Evolutionary conservation across 2,888 invertebrate species (phyloP), one percentile per base, ranked within the genome.

Genomic region (Kuschelorhynchus macadamiae): DNA sequence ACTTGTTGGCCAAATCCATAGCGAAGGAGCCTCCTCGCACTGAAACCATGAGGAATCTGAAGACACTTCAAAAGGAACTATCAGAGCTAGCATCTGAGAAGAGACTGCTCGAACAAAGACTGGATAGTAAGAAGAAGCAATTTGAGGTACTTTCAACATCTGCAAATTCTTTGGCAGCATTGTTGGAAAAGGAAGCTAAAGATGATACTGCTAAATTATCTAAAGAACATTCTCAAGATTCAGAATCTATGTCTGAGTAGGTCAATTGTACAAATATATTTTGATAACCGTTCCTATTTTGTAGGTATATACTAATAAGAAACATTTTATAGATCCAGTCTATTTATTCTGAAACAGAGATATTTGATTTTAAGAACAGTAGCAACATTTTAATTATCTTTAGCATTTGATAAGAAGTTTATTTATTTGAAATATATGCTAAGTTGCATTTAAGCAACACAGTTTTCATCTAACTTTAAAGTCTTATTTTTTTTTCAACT

Each of bases 1-100:
- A 97, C 85, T 91, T 96, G 9, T 80, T 97, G 39, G 97, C 97
- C 0, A 94, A 95, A 81, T 90, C 96, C 0, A 97, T 97, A 70
- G 92, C 91, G 74, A 90, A 93, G 77, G 95, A 97, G 80, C 96
- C 97, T 0, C 95, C 96, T 18, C 87, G 97, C 74, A 92, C 91
- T 77, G 92, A 93, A 72, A 94, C 93, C 0, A 89, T 91, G 72
- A 86, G 89, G 36, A 87, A 88, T 71, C 85, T 96, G 1, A 87
- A 88, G 46, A 87, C 88, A 11, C 85, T 95, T 11, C 91, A 92
- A 78, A 88, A 90, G 14, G 94, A 96, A 79, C 85, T 96, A 17
- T 86, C 88, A 16, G 87, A 86, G 63, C 84, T 96, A 55, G 87
- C 91, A 82, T 88, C 90, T 53, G 90, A 91, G 62, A 91, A 91